Base-by-base conservation (phyloP, 2,888 invertebrate genomes). In the Archips crataeganus region DNA sequence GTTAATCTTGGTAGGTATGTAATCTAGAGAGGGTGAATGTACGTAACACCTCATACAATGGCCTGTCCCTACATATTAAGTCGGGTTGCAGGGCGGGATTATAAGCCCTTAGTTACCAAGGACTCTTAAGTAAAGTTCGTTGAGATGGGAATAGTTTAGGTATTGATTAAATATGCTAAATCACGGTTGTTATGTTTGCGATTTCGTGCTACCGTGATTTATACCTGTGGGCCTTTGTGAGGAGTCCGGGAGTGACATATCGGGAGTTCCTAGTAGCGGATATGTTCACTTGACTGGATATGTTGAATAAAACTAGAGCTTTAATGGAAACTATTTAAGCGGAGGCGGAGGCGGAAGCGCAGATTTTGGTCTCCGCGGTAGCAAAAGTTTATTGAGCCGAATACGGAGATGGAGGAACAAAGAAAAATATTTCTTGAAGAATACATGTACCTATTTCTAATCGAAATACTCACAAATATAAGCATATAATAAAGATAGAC, bases 31-130 rank as follows among this genome's bases (percentile, higher is more conserved):
- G 90, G 89, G 86, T 87, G 85, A 87, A 85, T 85, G 87, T 87
- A 84, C 85, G 83, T 90, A 90, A 85, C 90, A 88, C 88, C 87
- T 87, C 85, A 82, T 90, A 90, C 89, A 89, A 92, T 89, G 78
- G 87, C 79, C 80, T 84, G 89, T 87, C 90, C 92, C 89, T 90
- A 85, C 87, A 87, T 91, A 92, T 91, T 91, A 91, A 88, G 87
- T 82, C 82, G 86, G 81, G 73, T 65, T 68, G 68, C 57, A 45
- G 68, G 67, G 49, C 63, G 68, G 71, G 73, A 65, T 69, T 74
- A 69, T 69, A 74, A 49, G 85, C 82, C 85, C 85, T 69, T 74
- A 68, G 83, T 87, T 85, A 86, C 81, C 82, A 82, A 81, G 81
- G 81, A 63, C 70, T 75, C 36, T 73, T 75, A 74, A 75, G 59